A percentile compares a stretch with the other conserved stretches of the same genome.
These are phyloP conservation scores for Brienomyrus brachyistius DNA, from an alignment of 2,113 vertebrate genomes.

Conservation along the genomic window DNA sequence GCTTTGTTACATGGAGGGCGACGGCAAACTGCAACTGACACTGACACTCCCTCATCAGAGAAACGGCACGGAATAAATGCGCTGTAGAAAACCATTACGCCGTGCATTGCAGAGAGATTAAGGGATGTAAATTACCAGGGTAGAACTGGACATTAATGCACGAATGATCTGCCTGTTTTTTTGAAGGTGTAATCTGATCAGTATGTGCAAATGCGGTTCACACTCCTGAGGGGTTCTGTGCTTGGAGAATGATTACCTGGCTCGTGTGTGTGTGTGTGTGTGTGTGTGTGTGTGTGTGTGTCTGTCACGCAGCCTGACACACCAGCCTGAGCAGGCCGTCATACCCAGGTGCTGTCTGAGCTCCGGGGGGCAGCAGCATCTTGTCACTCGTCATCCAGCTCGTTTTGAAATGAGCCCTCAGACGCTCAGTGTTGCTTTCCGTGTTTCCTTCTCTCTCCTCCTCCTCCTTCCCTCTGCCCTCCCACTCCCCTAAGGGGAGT, in stretches of 20 bases:
- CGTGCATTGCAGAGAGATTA: neutral
- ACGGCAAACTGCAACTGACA: neutral
- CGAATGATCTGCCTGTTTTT: neutral
- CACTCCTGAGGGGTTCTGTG: neutral
- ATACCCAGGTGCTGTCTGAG: neutral
- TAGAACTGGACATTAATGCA: neutral
- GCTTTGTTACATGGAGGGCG: neutral
- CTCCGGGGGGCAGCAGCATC: neutral
- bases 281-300: neutral
- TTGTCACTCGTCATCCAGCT: neutral
- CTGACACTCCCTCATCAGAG: neutral
- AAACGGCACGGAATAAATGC: neutral
- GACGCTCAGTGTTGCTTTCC: neutral
- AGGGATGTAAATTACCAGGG: neutral
- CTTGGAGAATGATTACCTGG: neutral
- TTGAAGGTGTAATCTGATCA: slow-evolving; percentile 1
- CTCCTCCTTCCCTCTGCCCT: neutral
- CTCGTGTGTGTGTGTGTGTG: neutral
- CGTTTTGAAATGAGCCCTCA: neutral
- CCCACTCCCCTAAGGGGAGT: neutral
- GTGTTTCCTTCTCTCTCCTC: neutral
- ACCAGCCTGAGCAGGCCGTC: too few species aligned
- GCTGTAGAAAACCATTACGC: neutral
- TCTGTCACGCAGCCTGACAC: neutral
- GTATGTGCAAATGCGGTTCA: neutral